Base-by-base conservation (phyloP, 2,113 vertebrate species). In the Ammospiza nelsoni region DNA sequence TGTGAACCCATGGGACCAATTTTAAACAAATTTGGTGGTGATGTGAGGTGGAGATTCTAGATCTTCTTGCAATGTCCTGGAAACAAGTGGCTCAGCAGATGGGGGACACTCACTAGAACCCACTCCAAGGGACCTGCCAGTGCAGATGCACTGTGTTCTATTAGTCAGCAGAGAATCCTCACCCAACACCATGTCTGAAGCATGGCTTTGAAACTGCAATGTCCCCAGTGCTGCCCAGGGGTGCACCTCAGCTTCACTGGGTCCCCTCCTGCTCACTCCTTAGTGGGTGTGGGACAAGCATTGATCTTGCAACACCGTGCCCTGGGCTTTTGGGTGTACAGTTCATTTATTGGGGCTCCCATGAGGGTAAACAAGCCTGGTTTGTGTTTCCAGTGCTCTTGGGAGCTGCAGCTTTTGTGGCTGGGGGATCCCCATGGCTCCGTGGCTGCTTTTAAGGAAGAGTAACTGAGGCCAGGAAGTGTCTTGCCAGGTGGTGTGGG, bases 361-460 rank as follows among this genome's bases (percentile, higher is more conserved):
- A 4, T 4, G 3, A 52, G 41, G 21, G 25, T 80, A 83, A 72
- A 76, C 35, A 67, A 61, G 27, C 58, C 54, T 68, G 35, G 23
- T 72, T 75, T 75, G 29, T 72, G 54, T 82, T 96, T 88, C 49
- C 83, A 86, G 62, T 3, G 9, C 35, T 72, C 67, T 75, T 0
- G 0, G 80, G 49, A 92, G 48, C 74, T 78, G 48, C 44, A 72
- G 54, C 43, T 92, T 92, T 84, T 1, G 0, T 39, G 58, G 73
- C 87, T 81, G 65, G 84, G 79, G 80, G 59, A 91, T 95, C 39
- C 87, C 89, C 29, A 0, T 78, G 65, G 73, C 61, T 81, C 77
- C 0, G 1, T 54, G 90, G 69, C 73, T 39, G 73, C 77, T 84
- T 84, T 89, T 91, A 94, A 89, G 69, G 77, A 92, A 96, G 81